phyloP scores from a whole-genome alignment of 1,140 invertebrate species.

The Drosophila miranda region DNA sequence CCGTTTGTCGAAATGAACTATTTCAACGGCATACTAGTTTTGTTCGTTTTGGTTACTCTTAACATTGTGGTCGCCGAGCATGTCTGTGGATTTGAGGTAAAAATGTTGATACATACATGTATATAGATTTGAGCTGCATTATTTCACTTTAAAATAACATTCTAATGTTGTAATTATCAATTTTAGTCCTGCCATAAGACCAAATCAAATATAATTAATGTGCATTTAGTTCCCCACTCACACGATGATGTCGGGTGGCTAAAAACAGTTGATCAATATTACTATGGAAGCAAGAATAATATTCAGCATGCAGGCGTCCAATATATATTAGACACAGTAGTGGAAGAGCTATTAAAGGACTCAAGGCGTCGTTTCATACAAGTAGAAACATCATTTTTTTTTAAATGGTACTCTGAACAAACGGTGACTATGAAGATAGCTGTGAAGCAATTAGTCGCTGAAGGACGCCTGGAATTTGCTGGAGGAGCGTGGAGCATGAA shows the following conservation, averaged over 20 bases:
- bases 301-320: slow-evolving; percentile 93
- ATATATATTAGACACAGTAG: slow-evolving; percentile 95
- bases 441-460: slow-evolving; percentile 86
- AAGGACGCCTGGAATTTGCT: slow-evolving; percentile 94
- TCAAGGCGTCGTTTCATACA: slow-evolving; percentile 88
- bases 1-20: slow-evolving; percentile 32
- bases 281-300: slow-evolving; percentile 87
- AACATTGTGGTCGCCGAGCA: slow-evolving; percentile 11
- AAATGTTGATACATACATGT: neutral
- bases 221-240: slow-evolving; percentile 91
- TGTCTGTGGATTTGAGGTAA: slow-evolving; percentile 62
- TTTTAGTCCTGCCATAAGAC: slow-evolving; percentile 85
- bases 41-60: slow-evolving; percentile 24
- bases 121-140: neutral
- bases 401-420: slow-evolving; percentile 95
- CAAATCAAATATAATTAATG: slow-evolving; percentile 87
- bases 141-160: neutral
- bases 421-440: slow-evolving; percentile 84
- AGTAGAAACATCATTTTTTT: slow-evolving; percentile 94
- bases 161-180: no score
- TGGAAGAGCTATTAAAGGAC: slow-evolving; percentile 90
- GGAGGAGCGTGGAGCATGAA: slow-evolving; percentile 96
- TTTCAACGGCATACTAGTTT: slow-evolving; percentile 10
- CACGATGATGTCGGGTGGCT: slow-evolving; percentile 97
- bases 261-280: slow-evolving; percentile 97